Conservation (phyloP, 1,140 invertebrate species). For the Babylonia areolata region DNA sequence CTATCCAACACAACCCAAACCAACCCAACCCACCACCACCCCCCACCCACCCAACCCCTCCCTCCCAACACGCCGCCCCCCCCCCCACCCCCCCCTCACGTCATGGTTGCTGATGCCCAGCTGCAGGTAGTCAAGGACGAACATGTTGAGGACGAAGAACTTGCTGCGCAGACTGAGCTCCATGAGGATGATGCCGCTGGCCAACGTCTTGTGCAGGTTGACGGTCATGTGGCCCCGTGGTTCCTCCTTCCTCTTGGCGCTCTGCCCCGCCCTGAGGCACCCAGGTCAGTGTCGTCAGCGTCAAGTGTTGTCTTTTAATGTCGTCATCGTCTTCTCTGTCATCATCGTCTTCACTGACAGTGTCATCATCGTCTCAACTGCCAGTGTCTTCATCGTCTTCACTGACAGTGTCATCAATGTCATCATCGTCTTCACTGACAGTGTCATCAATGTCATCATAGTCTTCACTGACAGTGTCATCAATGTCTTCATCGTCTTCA, state of each 20-base stretch:
- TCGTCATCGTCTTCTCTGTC: not conserved
- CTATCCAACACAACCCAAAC: too few relatives aligned
- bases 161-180: slow-evolving; percentile 84
- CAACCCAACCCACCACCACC: too few relatives aligned
- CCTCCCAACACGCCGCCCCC: not conserved
- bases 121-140: slow-evolving; percentile 83
- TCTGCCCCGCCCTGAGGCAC: slow-evolving; percentile 12
- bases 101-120: slow-evolving; percentile 59
- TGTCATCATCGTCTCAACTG: too few relatives aligned
- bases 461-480: too few relatives aligned
- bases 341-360: not conserved
- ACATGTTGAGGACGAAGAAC: slow-evolving; percentile 86
- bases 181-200: slow-evolving; percentile 81
- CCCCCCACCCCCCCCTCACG: not conserved
- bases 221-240: not conserved
- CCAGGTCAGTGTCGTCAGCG: not conserved
- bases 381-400: too few relatives aligned
- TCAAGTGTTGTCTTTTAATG: not conserved
- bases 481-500: too few relatives aligned
- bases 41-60: too few relatives aligned
- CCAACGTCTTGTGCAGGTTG: slow-evolving; percentile 83
- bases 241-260: not conserved
- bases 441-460: too few relatives aligned
- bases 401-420: not conserved
- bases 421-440: too few relatives aligned